A percentile compares a stretch with the other conserved stretches of the same genome.
Conservation (phyloP, 2,797 vertebrate genomes). For the Enteromius paludinosus region DNA sequence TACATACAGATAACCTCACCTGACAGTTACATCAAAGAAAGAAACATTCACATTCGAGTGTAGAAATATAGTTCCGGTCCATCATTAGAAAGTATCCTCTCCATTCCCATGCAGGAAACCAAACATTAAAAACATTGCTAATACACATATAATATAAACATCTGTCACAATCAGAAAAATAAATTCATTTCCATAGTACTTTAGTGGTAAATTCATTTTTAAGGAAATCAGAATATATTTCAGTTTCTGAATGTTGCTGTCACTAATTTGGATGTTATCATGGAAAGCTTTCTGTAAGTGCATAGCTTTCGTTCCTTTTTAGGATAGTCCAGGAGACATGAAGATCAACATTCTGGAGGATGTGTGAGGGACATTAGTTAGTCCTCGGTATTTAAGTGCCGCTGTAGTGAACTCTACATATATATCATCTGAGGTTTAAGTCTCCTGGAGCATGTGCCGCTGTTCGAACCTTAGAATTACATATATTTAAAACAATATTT, state of each 20-base stretch:
- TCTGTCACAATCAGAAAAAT: slow-evolving; percentile 68
- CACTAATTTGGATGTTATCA: slow-evolving; percentile 45
- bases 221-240: slow-evolving; percentile 59
- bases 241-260: slow-evolving; percentile 35
- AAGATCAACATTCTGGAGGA: slow-evolving; percentile 44
- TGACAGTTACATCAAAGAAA: slow-evolving; percentile 79
- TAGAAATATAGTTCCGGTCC: slow-evolving; percentile 70
- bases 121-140: slow-evolving; percentile 59
- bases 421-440: background rate
- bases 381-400: slow-evolving; percentile 58
- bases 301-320: slow-evolving; percentile 64
- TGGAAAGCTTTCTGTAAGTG: slow-evolving; percentile 59
- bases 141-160: slow-evolving; percentile 51
- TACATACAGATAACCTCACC: slow-evolving; percentile 76
- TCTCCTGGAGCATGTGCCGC: background rate
- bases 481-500: background rate
- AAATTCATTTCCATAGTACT: slow-evolving; percentile 63
- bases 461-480: background rate
- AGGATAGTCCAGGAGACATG: slow-evolving; percentile 42
- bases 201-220: slow-evolving; percentile 60
- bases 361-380: slow-evolving; percentile 36
- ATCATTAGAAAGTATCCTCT: slow-evolving; percentile 73
- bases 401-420: slow-evolving; percentile 50
- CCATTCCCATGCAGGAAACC: slow-evolving; percentile 64
- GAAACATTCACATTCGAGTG: slow-evolving; percentile 73